phyloP scores from a whole-genome alignment of 1,140 invertebrate species.

The Oscheius sp. region DNA sequence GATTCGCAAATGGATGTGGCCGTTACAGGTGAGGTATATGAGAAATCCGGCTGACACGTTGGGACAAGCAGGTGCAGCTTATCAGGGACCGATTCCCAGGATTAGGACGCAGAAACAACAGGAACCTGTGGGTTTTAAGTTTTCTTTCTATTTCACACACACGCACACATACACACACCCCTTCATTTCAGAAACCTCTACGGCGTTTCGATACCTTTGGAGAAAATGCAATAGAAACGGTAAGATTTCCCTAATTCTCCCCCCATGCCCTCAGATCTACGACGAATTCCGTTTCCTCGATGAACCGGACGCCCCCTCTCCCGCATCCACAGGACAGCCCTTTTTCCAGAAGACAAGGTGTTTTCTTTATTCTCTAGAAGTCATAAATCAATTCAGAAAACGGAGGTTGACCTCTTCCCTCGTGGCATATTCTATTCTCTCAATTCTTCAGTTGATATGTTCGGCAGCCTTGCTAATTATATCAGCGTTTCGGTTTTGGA shows the following conservation, averaged over 20 bases:
- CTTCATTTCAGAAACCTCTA: not conserved
- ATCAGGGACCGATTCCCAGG: not conserved
- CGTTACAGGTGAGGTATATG: not conserved
- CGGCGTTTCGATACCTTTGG: not conserved
- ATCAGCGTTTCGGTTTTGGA: not conserved
- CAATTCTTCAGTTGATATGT: not conserved
- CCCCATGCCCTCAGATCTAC: slow-evolving; percentile 4
- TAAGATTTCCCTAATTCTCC: not conserved
- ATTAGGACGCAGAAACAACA: not conserved
- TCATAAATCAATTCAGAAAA: not conserved
- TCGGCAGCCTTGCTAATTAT: not conserved
- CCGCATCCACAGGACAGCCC: not conserved
- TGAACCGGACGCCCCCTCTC: not conserved
- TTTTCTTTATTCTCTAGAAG: not conserved
- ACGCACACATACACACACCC: not conserved
- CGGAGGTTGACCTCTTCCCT: not conserved
- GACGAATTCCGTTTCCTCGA: slow-evolving; percentile 17
- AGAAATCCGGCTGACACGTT: not conserved
- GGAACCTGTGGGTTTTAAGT: not conserved
- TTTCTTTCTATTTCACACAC: no score
- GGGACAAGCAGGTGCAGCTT: not conserved
- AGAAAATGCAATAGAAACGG: slow-evolving; percentile 7
- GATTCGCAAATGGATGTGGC: not conserved
- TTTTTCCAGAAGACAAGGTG: not conserved
- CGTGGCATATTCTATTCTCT: not conserved